Conservation (phyloP, 1,140 invertebrate genomes). For the Eupristina koningsbergeri region DNA sequence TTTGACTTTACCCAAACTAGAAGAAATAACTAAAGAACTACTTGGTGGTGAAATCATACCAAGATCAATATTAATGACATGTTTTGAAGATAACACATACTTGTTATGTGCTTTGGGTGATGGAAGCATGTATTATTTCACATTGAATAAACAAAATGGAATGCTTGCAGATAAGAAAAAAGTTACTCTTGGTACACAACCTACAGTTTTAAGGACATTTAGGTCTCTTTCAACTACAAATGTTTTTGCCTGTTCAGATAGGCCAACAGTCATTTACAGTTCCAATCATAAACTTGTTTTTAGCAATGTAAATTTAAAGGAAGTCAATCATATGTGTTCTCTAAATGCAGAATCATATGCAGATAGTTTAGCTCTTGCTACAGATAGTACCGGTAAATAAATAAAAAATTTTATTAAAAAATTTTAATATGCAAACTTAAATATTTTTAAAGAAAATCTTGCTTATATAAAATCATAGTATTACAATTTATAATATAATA, state of each 20-base stretch:
- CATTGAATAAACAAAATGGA: slow-evolving; percentile 82
- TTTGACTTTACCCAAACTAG: slow-evolving; percentile 84
- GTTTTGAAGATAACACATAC: slow-evolving; percentile 94
- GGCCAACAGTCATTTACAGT: slow-evolving; percentile 98
- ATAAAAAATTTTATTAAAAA: neutral
- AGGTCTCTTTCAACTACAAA: slow-evolving; percentile 93
- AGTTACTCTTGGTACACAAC: slow-evolving; percentile 96
- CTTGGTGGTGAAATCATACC: slow-evolving; percentile 96
- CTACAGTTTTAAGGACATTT: slow-evolving; percentile 94
- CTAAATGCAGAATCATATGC: slow-evolving; percentile 95
- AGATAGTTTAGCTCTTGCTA: slow-evolving; percentile 94
- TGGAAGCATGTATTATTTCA: slow-evolving; percentile 98
- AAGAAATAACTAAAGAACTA: slow-evolving; percentile 87
- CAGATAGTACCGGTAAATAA: slow-evolving; percentile 81
- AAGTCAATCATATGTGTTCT: slow-evolving; percentile 99
- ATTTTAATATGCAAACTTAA: neutral
- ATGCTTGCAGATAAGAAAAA: slow-evolving; percentile 87
- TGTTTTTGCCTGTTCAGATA: slow-evolving; percentile 98
- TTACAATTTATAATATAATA: too few relatives aligned
- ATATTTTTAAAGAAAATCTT: neutral
- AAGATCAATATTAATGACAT: slow-evolving; percentile 93
- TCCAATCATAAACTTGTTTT: slow-evolving; percentile 99
- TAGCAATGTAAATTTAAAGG: slow-evolving; percentile 98
- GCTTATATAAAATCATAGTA: too few relatives aligned
- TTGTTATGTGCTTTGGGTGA: slow-evolving; percentile 95